phyloP scores from a whole-genome alignment of 2,113 vertebrate genomes.

The Neoarius graeffei region DNA sequence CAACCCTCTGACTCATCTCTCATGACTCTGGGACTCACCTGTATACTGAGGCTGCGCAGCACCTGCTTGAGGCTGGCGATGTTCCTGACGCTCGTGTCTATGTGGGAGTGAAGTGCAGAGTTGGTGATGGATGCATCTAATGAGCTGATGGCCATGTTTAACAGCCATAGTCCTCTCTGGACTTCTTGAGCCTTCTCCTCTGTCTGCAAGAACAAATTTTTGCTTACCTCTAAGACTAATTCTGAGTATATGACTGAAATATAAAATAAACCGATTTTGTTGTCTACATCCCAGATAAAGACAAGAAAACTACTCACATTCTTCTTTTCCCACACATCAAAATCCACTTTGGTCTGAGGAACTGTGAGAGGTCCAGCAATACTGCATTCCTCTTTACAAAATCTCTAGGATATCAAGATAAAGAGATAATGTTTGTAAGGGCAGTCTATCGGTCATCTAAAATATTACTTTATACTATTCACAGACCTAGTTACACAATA shows the following conservation, averaged over 20 bases:
- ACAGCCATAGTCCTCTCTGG: slow-evolving; percentile 73
- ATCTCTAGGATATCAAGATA: slow-evolving; percentile 59
- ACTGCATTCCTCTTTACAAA: slow-evolving; percentile 70
- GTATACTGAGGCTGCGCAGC: slow-evolving; percentile 74
- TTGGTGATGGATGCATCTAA: slow-evolving; percentile 66
- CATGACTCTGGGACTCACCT: slow-evolving; percentile 53
- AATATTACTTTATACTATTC: not conserved
- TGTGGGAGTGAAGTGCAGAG: slow-evolving; percentile 65
- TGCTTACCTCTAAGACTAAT: not conserved
- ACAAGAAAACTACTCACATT: slow-evolving; percentile 65
- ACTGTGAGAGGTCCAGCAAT: slow-evolving; percentile 66
- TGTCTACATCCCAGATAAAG: not conserved
- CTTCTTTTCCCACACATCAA: slow-evolving; percentile 73
- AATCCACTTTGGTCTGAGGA: slow-evolving; percentile 73
- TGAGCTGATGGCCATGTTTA: slow-evolving; percentile 66
- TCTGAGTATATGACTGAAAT: not conserved
- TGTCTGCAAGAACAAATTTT: slow-evolving; percentile 55
- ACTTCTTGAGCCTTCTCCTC: slow-evolving; percentile 71
- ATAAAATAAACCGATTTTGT: not conserved
- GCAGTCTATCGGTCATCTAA: not conserved
- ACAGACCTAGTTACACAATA: not conserved
- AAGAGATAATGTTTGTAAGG: not conserved
- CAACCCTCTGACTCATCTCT: not conserved
- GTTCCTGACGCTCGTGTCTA: slow-evolving; percentile 73
- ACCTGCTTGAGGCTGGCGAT: slow-evolving; percentile 71